Conservation (phyloP, 2,888 invertebrate genomes). For the Drosophila neutralis region DNA sequence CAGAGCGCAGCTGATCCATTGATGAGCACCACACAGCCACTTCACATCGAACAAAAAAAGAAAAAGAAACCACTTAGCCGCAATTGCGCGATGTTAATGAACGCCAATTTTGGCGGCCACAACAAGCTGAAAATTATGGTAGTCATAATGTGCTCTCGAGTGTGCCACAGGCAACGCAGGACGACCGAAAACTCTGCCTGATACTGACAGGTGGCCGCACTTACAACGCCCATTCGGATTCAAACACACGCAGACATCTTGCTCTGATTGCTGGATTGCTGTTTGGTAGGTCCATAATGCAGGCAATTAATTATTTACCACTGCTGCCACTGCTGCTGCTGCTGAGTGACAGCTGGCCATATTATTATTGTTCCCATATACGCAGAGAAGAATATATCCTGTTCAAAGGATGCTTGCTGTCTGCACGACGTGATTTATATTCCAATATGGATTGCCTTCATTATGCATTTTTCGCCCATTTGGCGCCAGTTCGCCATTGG, state of each 20-base stretch:
- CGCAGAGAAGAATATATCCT: background rate
- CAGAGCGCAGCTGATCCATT: conserved; percentile 15
- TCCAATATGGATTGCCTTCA: conserved; percentile 78
- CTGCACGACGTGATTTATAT: conserved; percentile 67
- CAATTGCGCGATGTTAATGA: conserved; percentile 77
- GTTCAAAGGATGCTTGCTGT: conserved; percentile 19
- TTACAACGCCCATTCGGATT: conserved; percentile 36
- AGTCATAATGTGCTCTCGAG: conserved; percentile 48
- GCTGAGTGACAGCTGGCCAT: conserved; percentile 71
- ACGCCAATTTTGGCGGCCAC: conserved; percentile 71
- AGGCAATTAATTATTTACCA: conserved; percentile 74
- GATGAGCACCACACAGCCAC: conserved; percentile 27
- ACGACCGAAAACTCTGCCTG: conserved; percentile 34
- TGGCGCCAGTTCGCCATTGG: conserved; percentile 14
- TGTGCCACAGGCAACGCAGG: background rate
- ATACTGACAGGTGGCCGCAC: conserved; percentile 53
- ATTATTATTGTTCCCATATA: conserved; percentile 62
- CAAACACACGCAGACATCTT: background rate
- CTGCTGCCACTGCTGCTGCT: conserved; percentile 45
- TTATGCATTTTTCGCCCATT: conserved; percentile 74
- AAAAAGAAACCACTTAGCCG: conserved; percentile 62
- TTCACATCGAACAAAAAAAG: conserved; percentile 3
- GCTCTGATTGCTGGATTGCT: conserved; percentile 1
- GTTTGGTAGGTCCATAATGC: conserved; percentile 61
- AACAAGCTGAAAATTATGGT: conserved; percentile 76